phyloP scores from a whole-genome alignment of 2,797 vertebrate species.

The Vipera latastei region DNA sequence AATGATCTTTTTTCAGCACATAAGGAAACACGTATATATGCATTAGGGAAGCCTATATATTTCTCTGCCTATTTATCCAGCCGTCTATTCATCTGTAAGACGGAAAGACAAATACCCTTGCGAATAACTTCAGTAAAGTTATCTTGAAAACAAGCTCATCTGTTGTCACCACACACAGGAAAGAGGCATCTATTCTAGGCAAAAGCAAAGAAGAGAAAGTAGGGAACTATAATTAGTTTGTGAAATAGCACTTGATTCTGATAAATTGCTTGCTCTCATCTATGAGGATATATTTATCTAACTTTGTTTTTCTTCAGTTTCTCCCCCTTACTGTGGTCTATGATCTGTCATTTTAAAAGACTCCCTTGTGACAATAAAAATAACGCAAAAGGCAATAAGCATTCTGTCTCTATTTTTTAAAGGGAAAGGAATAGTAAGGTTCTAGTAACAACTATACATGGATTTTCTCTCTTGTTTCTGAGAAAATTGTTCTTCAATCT shows the following conservation, averaged over 20 bases:
- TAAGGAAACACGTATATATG: neutral
- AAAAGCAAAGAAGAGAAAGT: neutral
- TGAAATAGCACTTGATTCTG: conserved; percentile 20
- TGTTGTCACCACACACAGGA: neutral
- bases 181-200: neutral
- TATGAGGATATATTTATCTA: conserved; percentile 7
- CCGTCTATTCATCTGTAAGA: neutral
- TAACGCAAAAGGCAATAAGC: conserved; percentile 44
- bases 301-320: neutral
- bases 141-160: neutral
- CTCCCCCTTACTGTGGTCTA: conserved; percentile 33
- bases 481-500: neutral
- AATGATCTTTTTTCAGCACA: neutral
- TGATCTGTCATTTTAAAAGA: conserved; percentile 50
- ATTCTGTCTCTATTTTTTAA: conserved; percentile 38
- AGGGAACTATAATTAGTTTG: conserved; percentile 16
- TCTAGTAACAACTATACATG: neutral
- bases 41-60: neutral
- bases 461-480: neutral
- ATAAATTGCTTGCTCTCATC: conserved; percentile 9
- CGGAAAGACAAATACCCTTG: neutral
- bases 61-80: neutral
- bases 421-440: neutral
- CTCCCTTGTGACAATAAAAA: conserved; percentile 44
- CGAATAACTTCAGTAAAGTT: neutral